Evolutionary conservation across 2,888 invertebrate species (phyloP), one percentile per base, ranked within the genome.

Genomic region (Desoria tigrina): DNA sequence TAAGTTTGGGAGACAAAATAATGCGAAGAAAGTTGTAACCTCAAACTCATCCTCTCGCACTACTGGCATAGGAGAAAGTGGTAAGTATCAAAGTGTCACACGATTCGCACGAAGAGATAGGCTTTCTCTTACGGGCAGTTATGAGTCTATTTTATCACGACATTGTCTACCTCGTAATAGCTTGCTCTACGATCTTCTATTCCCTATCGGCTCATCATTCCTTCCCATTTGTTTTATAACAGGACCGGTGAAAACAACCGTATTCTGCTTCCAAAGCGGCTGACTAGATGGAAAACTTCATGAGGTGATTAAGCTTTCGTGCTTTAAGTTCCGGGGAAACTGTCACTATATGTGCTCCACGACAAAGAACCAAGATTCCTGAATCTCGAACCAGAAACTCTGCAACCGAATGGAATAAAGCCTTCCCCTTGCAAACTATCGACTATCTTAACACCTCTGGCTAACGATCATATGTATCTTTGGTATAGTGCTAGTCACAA

Each of bases 121-220:
- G 45, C 45, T 6, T 45, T 45, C 16, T 23, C 51, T 51, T 51
- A 26, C 16, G 24, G 51, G 51, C 51, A 21, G 51, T 26, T 65
- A 57, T 56, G 49, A 61, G 64, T 53, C 60, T 6, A 37, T 49
- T 51, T 61, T 62, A 66, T 58, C 66, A 58, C 53, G 66, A 58
- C 54, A 63, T 58, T 51, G 58, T 58, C 57, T 57, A 50, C 24
- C 26, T 32, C 16, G 57, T 39, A 45, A 58, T 58, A 42, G 39
- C 24, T 37, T 57, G n/a, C 28, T 49, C 49, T 37, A 37, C 42
- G 37, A 21, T 28, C 27, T 11, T 61, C 39, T 67, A 65, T 65
- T 68, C 68, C 65, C 69, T 42, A 55, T 39, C 61, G 62, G 60
- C 69, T 69, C 69, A 66, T 69, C 65, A 55, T 66, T 69, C 63